Evolutionary conservation across 2,888 invertebrate species (phyloP), one percentile per base, ranked within the genome.

Genomic region (Myopa tessellatipennis): DNA sequence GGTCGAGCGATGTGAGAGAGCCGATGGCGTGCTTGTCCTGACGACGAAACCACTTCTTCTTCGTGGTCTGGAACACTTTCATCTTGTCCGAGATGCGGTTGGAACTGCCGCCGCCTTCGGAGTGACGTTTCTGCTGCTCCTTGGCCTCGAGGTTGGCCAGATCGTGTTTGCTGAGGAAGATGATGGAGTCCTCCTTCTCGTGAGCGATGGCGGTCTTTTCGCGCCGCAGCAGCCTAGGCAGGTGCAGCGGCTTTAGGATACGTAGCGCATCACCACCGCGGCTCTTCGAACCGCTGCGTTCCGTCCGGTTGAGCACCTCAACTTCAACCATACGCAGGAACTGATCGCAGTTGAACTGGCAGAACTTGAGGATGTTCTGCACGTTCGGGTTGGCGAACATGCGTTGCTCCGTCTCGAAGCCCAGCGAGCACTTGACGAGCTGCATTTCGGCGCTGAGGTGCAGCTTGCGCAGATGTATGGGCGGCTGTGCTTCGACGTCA

Each of bases 11-110:
- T 14, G 78, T 86, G 80, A 79, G 78, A 16, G 85, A 85, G 45
- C 78, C 81, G 4, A 80, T 80, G 0, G 83, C 83, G 14, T 85
- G 85, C 55, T 88, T 87, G 14, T 87, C 86, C 55, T 84, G 86
- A 34, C 85, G 87, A 82, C 92, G 92, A 83, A 93, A 93, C 93
- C 93, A 93, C 85, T 93, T 93, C 82, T 92, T 92, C 85, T 93
- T 93, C 3, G 90, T 91, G 60, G 91, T 89, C 80, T 89, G 89
- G 79, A 89, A 89, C 16, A 89, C 89, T 79, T 89, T 89, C 89
- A 89, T 89, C 81, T 88, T 89, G 3, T 89, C 89, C 4, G 88
- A 85, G 61, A 88, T 88, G 76, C 88, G 85, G 81, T 87, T 86
- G 7, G 81, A 78, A 40, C 79, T 79, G 52, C 79, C 78, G 16